A percentile compares a stretch with the other conserved stretches of the same genome.
These are phyloP conservation scores for Orbicella faveolata DNA, from an alignment of 64 coral and sea anemone genomes.

Conservation along the genomic window DNA sequence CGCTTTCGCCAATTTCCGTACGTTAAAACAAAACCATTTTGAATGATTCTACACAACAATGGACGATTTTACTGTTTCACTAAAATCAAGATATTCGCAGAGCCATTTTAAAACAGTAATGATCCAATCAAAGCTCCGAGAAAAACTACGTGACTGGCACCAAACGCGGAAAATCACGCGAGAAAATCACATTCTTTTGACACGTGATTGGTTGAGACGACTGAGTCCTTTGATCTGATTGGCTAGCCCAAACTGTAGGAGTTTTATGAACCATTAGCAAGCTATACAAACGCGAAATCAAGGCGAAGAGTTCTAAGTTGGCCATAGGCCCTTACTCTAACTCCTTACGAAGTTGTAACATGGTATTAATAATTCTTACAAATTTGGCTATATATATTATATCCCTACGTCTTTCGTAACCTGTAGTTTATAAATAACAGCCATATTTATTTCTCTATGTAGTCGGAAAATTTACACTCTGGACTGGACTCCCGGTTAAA, in stretches of 20 bases:
- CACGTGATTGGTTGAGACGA: not conserved
- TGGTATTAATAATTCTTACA: conserved; percentile 33
- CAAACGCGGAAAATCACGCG: not conserved
- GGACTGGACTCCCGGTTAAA: not conserved
- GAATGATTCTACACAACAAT: too few species aligned
- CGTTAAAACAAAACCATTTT: too few species aligned
- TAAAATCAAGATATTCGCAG: too few species aligned
- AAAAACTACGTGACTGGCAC: not conserved
- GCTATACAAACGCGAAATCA: not conserved
- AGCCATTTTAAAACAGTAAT: too few species aligned
- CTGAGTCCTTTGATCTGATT: not conserved
- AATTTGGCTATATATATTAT: conserved; percentile 50
- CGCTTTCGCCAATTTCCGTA: too few species aligned
- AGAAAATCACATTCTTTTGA: not conserved
- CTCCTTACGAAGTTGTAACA: conserved; percentile 51
- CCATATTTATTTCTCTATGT: conserved; percentile 20
- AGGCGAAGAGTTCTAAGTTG: not conserved
- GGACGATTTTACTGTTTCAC: too few species aligned
- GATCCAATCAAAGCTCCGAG: not conserved
- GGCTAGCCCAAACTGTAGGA: not conserved
- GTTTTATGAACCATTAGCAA: not conserved
- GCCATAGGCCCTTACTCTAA: conserved; percentile 28
- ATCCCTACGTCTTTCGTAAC: conserved; percentile 40
- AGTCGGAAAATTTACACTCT: conserved; percentile 28
- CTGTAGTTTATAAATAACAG: conserved; percentile 39